These are phyloP conservation scores for Lophotis ruficrista DNA, from an alignment of 2,113 vertebrate genomes.

Conservation along the genomic window DNA sequence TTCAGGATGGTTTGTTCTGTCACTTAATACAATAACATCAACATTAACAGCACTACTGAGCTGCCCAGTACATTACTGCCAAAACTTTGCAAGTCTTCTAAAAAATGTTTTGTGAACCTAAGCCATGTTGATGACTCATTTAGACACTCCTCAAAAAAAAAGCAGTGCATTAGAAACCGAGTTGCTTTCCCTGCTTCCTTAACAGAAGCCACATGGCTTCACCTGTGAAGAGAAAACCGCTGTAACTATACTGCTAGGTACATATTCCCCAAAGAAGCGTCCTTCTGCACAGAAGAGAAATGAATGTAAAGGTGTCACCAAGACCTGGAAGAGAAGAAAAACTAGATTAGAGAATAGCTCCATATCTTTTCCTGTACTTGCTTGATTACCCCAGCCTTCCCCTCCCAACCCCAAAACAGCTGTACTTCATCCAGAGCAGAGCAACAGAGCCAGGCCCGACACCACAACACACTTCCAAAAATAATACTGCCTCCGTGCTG, in stretches of 20 bases:
- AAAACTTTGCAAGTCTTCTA: not conserved
- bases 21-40: not conserved
- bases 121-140: not conserved
- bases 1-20: not conserved
- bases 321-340: conserved; percentile 19
- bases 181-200: not conserved
- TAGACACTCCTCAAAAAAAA: not conserved
- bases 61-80: not conserved
- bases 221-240: not conserved
- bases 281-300: not conserved
- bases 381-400: not conserved
- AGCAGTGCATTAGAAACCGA: not conserved
- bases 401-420: fast-evolving
- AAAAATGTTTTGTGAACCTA: not conserved
- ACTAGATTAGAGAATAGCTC: not conserved
- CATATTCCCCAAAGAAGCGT: not conserved
- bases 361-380: not conserved
- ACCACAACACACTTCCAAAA: not conserved
- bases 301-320: not conserved
- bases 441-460: not conserved
- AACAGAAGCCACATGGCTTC: not conserved
- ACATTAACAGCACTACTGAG: not conserved
- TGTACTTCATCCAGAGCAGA: not conserved
- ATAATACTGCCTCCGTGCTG: not conserved
- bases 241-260: not conserved